These are phyloP conservation scores for Thamnophis elegans DNA, from an alignment of 2,797 vertebrate genomes.

Conservation along the genomic window DNA sequence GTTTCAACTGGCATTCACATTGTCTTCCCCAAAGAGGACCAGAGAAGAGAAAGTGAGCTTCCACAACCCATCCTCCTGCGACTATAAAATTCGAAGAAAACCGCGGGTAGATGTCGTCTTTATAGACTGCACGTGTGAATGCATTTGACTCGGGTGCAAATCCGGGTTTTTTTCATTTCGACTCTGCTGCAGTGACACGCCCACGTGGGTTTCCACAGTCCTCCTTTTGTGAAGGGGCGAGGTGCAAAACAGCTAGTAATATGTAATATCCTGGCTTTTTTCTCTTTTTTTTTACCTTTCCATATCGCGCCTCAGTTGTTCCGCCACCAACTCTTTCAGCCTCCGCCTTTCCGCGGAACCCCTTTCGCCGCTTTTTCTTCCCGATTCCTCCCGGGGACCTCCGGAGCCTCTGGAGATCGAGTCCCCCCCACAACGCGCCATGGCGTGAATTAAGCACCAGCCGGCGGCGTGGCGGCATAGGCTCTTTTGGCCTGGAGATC, in stretches of 20 bases:
- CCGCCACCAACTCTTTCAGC: conserved; percentile 75
- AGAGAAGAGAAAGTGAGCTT: not conserved
- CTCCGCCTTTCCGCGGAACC: conserved; percentile 70
- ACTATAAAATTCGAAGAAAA: not conserved
- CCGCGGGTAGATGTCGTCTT: not conserved
- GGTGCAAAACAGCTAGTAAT: not conserved
- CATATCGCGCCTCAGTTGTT: conserved; percentile 79
- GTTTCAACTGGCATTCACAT: not conserved
- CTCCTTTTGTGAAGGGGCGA: not conserved
- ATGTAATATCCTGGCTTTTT: not conserved
- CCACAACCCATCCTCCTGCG: no score
- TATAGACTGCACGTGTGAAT: no score
- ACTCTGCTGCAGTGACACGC: not conserved
- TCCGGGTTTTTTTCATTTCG: not conserved
- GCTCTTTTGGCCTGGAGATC: not conserved
- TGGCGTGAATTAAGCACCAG: conserved; percentile 46
- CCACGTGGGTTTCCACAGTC: not conserved
- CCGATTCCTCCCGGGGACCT: conserved; percentile 50
- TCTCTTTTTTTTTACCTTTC: conserved; percentile 61
- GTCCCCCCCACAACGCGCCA: conserved; percentile 57
- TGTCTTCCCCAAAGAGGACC: not conserved
- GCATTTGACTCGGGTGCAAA: not conserved
- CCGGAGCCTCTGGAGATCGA: not conserved
- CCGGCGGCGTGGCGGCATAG: not conserved
- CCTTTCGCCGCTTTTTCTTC: conserved; percentile 50